phyloP scores from a whole-genome alignment of 2,888 invertebrate genomes.

The Dysmachus trigonus region DNA sequence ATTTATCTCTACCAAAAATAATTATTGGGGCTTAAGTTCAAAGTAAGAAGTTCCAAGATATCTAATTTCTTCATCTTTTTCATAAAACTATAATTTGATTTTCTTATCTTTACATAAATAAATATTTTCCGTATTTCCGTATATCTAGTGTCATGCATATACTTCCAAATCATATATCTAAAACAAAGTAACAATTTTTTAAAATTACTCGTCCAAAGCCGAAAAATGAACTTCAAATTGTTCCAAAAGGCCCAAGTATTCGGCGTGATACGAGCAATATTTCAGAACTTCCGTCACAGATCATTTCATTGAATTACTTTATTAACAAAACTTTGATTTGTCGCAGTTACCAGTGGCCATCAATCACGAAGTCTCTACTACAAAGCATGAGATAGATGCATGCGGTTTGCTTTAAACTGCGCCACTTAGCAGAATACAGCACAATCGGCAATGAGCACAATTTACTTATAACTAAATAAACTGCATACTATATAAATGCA shows the following conservation, averaged over 20 bases:
- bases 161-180: neutral
- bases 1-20: neutral
- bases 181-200: neutral
- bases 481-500: too few species aligned
- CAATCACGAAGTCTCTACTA: neutral
- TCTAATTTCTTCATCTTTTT: neutral
- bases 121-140: too few species aligned
- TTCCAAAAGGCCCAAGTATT: neutral
- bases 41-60: neutral
- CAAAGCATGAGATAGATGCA: neutral
- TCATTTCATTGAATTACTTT: neutral
- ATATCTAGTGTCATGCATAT: neutral
- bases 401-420: neutral
- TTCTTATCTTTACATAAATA: too few species aligned
- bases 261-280: neutral
- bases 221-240: neutral
- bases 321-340: neutral
- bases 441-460: too few species aligned
- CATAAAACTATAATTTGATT: neutral
- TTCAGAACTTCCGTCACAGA: neutral
- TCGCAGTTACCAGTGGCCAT: neutral
- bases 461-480: too few species aligned
- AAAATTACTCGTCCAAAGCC: neutral
- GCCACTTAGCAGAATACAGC: neutral
- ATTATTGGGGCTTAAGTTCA: neutral